Conservation (phyloP, 1,140 invertebrate species). For the Antheraea pernyi region DNA sequence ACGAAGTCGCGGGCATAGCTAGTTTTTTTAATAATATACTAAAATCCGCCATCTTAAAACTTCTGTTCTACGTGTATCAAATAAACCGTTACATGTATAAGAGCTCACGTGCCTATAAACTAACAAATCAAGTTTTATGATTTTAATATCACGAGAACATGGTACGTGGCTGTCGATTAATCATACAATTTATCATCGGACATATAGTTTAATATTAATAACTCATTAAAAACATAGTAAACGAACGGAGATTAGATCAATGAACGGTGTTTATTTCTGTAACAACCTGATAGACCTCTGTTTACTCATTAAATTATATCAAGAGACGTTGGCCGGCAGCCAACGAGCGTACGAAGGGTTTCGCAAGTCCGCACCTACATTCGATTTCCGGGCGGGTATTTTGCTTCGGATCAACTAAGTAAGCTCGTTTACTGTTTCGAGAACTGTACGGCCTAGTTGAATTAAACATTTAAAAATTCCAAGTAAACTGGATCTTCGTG, state of each 20-base stretch:
- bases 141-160: background rate
- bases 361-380: conserved; percentile 25
- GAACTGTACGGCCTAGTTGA: background rate
- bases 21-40: too few species aligned
- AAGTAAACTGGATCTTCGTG: too few species aligned
- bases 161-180: background rate
- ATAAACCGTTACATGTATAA: too few species aligned
- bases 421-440: background rate
- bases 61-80: too few species aligned
- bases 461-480: too few species aligned
- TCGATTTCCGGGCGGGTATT: conserved; percentile 12
- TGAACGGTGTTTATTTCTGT: conserved; percentile 37
- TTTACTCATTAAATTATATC: conserved; percentile 29
- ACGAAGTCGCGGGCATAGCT: too few species aligned
- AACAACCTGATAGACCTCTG: conserved; percentile 28
- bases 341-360: conserved; percentile 18
- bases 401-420: background rate
- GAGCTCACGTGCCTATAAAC: background rate
- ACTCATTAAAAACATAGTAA: conserved; percentile 7
- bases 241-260: conserved; percentile 20
- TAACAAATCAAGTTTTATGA: background rate
- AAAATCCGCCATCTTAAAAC: too few species aligned
- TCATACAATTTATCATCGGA: background rate
- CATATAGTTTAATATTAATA: background rate
- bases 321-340: conserved; percentile 22